Conservation (phyloP, 2,797 vertebrate genomes). For the Botia kubotai region DNA sequence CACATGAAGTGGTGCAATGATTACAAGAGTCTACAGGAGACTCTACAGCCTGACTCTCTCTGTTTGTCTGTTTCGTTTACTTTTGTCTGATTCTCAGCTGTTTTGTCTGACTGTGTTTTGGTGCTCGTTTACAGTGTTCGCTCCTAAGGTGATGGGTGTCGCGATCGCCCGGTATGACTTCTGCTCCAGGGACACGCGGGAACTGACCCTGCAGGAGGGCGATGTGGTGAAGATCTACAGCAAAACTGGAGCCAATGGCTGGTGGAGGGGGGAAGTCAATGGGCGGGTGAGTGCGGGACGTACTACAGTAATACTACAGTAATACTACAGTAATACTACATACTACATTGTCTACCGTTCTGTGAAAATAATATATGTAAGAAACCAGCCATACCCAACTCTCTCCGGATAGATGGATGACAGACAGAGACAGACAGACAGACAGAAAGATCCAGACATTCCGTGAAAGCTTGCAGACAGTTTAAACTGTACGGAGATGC, state of each 20-base stretch:
- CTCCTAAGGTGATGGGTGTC: conserved; percentile 91
- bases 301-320: neutral
- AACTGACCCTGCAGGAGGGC: conserved; percentile 91
- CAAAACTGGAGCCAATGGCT: conserved; percentile 93
- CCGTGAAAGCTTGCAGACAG: neutral
- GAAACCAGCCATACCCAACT: neutral
- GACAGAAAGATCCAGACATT: too few relatives aligned
- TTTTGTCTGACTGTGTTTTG: neutral
- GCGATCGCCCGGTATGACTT: conserved; percentile 98
- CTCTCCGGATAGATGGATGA: neutral
- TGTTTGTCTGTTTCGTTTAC: conserved; percentile 36
- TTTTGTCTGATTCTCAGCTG: neutral
- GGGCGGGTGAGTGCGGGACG: conserved; percentile 83
- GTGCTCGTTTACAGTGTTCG: conserved; percentile 79
- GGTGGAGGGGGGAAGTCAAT: conserved; percentile 97
- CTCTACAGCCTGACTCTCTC: conserved; percentile 7
- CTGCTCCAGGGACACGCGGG: conserved; percentile 91
- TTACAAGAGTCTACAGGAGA: conserved; percentile 47
- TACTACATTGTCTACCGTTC: neutral
- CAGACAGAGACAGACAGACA: neutral
- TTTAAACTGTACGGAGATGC: conserved; percentile 5
- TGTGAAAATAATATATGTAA: neutral
- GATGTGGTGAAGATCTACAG: conserved; percentile 97
- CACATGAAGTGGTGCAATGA: conserved; percentile 41
- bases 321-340: neutral